phyloP scores from a whole-genome alignment of 2,888 invertebrate species.

The Calameuta idolon region DNA sequence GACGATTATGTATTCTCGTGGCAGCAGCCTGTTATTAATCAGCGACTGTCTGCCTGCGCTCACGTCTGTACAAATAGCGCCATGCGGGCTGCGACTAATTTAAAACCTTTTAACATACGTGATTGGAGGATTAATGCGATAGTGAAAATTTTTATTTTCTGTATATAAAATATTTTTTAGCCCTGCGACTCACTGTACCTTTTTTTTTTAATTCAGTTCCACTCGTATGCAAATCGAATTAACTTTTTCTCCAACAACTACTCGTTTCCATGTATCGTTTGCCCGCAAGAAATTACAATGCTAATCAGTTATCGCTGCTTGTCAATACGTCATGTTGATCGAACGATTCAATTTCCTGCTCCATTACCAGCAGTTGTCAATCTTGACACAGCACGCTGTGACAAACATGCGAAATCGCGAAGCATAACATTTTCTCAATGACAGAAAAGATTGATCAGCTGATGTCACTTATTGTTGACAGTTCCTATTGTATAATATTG shows the following conservation, averaged over 20 bases:
- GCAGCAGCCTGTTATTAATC: conserved; percentile 14
- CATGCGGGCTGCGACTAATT: not conserved
- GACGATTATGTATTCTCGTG: conserved; percentile 12
- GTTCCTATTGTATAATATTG: not conserved
- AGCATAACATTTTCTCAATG: not conserved
- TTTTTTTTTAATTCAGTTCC: not conserved
- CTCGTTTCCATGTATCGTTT: not conserved
- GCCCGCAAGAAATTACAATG: not conserved
- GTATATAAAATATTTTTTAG: not conserved
- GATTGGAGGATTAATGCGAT: not conserved
- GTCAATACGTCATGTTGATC: not conserved
- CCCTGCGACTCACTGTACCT: too few species aligned
- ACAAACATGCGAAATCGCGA: not conserved
- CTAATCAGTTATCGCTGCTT: not conserved
- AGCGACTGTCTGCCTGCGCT: conserved; percentile 13
- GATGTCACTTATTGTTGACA: not conserved
- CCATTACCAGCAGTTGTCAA: not conserved
- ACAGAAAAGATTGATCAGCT: not conserved
- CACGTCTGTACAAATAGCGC: not conserved
- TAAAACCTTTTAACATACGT: not conserved
- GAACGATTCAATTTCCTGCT: not conserved
- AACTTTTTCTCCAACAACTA: not conserved
- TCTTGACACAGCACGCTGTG: not conserved
- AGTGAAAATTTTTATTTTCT: not conserved
- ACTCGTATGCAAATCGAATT: not conserved